phyloP scores from a whole-genome alignment of 2,888 invertebrate species.

The Drosophila cracens region DNA sequence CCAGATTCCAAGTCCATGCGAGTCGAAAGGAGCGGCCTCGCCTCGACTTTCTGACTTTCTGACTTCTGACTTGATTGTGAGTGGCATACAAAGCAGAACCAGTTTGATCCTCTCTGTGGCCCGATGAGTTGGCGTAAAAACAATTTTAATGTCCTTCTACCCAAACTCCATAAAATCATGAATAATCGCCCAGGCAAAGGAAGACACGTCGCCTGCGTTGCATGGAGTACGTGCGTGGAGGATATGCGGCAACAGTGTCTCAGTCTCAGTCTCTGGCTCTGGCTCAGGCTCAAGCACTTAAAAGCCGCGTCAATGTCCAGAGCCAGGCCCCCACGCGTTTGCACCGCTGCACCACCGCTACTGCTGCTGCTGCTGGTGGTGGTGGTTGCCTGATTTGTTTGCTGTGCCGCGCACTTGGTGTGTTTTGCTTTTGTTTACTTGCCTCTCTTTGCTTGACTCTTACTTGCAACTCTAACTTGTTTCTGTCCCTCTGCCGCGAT shows the following conservation, averaged over 20 bases:
- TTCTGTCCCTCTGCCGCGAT: slow-evolving; percentile 51
- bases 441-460: slow-evolving; percentile 21
- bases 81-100: slow-evolving; percentile 76
- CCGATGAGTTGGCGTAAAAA: slow-evolving; percentile 79
- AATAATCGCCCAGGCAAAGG: slow-evolving; percentile 64
- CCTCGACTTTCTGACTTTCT: slow-evolving; percentile 38
- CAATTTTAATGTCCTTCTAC: slow-evolving; percentile 80
- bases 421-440: slow-evolving; percentile 46
- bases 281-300: slow-evolving; percentile 6
- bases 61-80: slow-evolving; percentile 51
- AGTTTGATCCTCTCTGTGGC: slow-evolving; percentile 70
- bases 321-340: slow-evolving; percentile 23
- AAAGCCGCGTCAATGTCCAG: slow-evolving; percentile 24
- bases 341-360: slow-evolving; percentile 4
- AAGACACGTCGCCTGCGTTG: slow-evolving; percentile 12
- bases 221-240: slow-evolving; percentile 69
- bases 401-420: slow-evolving; percentile 48
- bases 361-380: slow-evolving; percentile 15
- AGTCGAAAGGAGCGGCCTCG: slow-evolving; percentile 58
- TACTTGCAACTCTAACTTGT: slow-evolving; percentile 20
- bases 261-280: background rate
- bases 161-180: slow-evolving; percentile 77
- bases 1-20: slow-evolving; percentile 64
- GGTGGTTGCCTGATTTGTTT: slow-evolving; percentile 61
- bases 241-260: slow-evolving; percentile 40